Base-by-base conservation (phyloP, 2,888 invertebrate genomes). In the Apamea sordens region DNA sequence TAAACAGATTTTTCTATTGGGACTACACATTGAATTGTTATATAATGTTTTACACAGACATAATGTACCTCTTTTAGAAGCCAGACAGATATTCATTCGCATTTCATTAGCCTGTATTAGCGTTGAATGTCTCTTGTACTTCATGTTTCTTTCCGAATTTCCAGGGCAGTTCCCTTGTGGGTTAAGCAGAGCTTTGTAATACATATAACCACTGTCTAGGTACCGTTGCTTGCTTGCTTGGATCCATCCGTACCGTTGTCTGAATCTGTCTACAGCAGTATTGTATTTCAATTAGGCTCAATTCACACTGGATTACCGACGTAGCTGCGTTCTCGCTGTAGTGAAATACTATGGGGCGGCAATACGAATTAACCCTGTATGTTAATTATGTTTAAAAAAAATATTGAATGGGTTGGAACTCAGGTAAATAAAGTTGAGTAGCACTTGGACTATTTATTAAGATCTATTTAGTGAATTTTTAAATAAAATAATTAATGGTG, bases 211-310 rank as follows among this genome's bases (percentile, higher is more conserved):
- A 68, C 11, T 75, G 67, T 72, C 41, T 75, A 24, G 15, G 32
- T 79, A 15, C 28, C 13, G 67, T 41, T 36, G 56, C 24, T 8
- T 13, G 13, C 28, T 53, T 67, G n/a, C 47, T 69, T 64, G 63
- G 64, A 76, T 76, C 47, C 47, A 59, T 83, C 73, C 59, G 47
- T 36, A 50, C 36, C 21, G 63, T 56, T 68, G 24, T 61, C 65
- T 59, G 56, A 61, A 73, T 77, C 32, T 36, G 75, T 70, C 73
- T 41, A n/a, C 41, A 53, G 67, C 44, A 75, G 24, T 79, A 82
- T 79, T 85, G 78, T 79, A 79, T 79, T 78, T 69, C 79, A 82
- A 85, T 82, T 79, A 85, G 74, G 64, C 41, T 82, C 68, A 41
- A 69, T 82, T 73, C 69, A 74, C 71, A 76, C 71, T 74, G 61